Evolutionary conservation across 2,888 invertebrate genomes (phyloP).

Genomic region (Blera fallax): DNA sequence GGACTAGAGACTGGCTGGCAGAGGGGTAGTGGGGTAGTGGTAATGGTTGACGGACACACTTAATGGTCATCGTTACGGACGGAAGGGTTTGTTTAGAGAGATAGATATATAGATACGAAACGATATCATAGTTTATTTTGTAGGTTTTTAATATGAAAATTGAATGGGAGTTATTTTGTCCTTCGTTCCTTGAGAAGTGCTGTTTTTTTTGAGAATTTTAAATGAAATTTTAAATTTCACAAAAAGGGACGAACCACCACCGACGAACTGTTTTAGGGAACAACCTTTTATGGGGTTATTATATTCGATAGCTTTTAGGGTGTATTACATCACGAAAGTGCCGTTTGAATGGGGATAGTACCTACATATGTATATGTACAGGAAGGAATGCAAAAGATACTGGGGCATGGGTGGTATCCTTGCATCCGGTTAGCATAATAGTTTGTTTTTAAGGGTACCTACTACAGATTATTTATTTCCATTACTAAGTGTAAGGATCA

Average conservation of each 20-base stretch:
- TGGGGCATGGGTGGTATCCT: not conserved
- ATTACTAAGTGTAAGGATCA: too few species aligned
- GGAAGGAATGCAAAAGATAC: not conserved
- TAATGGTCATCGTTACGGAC: slow-evolving; percentile 63
- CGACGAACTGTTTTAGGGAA: slow-evolving; percentile 1
- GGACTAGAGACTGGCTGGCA: not conserved
- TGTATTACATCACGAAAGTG: slow-evolving; percentile 2
- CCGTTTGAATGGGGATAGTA: not conserved
- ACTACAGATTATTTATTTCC: too few species aligned
- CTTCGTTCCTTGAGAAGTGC: not conserved
- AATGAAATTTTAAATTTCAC: slow-evolving; percentile 41
- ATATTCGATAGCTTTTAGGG: not conserved
- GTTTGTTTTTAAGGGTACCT: not conserved
- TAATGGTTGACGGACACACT: slow-evolving; percentile 35
- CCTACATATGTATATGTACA: too few species aligned
- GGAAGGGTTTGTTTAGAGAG: slow-evolving; percentile 15
- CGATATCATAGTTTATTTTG: slow-evolving; percentile 65
- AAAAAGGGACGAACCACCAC: slow-evolving; percentile 16
- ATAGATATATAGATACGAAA: slow-evolving; percentile 17
- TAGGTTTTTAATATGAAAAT: slow-evolving; percentile 68
- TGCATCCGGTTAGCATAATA: too few species aligned
- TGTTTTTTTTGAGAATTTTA: slow-evolving; percentile 7
- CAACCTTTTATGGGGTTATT: slow-evolving; percentile 38
- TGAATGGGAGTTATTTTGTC: slow-evolving; percentile 38
- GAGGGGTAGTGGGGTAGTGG: not conserved